Evolutionary conservation across 2,113 vertebrate genomes (phyloP), one percentile per base, ranked within the genome.

Genomic region (Monopterus albus): DNA sequence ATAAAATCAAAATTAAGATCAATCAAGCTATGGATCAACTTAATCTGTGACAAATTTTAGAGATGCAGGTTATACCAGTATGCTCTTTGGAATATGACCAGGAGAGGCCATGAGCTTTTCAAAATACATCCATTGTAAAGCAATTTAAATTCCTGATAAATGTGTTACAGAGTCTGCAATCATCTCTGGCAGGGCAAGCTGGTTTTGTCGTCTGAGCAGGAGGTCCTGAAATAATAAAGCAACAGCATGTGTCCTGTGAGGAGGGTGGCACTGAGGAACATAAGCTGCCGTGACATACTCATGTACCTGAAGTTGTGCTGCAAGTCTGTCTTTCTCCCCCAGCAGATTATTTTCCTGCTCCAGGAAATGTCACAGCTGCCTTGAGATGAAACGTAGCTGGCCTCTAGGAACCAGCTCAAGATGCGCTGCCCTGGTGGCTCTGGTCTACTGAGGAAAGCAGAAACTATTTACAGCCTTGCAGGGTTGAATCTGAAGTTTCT

Each of bases 311-410:
- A n/a, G 49, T 53, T 6, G 47, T 45, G 40, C 53, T 66, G 58
- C 50, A 86, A 81, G 86, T 87, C 62, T 75, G 35, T 72, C 56
- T 59, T 75, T 49, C 65, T 71, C 62, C 56, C 14, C 61, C 72
- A 68, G 29, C 72, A 77, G 70, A 89, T 85, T 85, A 87, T 81
- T 72, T 81, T 66, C 21, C 56, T 51, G 72, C 74, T 79, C 75
- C 72, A 83, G 75, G 83, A 87, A 85, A 81, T 67, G 78, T 82
- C 76, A 77, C 76, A 47, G 73, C 43, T 43, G 80, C 60, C 53
- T 66, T 9, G 4, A 74, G 70, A 79, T 17, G 28, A 67, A 47
- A 63, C 23, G 17, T 55, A 45, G 66, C 59, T 39, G 75, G 61
- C 28, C 51, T 78, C 62, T 7, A 73, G 61, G 60, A 79, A 80